Evolutionary conservation across 2,888 invertebrate genomes (phyloP).

Genomic region (Phragmatobia fuliginosa): DNA sequence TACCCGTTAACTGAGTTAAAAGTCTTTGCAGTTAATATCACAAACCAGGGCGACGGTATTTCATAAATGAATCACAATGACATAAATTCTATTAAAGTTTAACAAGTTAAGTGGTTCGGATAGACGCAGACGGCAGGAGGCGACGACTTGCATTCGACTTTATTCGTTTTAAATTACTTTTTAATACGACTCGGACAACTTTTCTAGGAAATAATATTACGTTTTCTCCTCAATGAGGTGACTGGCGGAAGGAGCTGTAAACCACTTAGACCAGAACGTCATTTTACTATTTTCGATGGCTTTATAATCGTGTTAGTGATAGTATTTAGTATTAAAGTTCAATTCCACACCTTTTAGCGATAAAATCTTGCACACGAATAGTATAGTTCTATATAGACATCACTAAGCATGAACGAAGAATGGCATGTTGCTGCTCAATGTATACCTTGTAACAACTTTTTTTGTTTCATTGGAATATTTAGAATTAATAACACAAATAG

Average conservation of each 20-base stretch:
- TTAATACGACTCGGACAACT: constrained; percentile 25
- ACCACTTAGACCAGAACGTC: not conserved
- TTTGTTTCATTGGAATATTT: too few relatives aligned
- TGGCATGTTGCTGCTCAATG: too few relatives aligned
- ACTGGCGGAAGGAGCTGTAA: constrained; percentile 16
- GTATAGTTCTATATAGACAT: too few relatives aligned
- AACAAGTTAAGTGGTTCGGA: constrained; percentile 30
- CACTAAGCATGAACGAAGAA: too few relatives aligned
- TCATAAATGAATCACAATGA: constrained; percentile 27
- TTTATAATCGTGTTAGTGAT: not conserved
- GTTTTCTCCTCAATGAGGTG: constrained; percentile 21
- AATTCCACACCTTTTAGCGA: too few relatives aligned
- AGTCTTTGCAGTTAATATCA: constrained; percentile 7
- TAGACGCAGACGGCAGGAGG: constrained; percentile 22
- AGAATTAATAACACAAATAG: too few relatives aligned
- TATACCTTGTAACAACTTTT: too few relatives aligned
- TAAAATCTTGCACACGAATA: too few relatives aligned
- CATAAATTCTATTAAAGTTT: constrained; percentile 36
- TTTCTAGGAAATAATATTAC: constrained; percentile 24
- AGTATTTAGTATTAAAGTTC: too few relatives aligned
- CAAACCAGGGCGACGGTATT: not conserved
- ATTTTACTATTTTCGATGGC: not conserved
- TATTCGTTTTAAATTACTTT: constrained; percentile 40
- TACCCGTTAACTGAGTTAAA: not conserved
- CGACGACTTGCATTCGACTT: constrained; percentile 25